Conservation (phyloP, 2,113 vertebrate genomes). For the Rissa tridactyla region DNA sequence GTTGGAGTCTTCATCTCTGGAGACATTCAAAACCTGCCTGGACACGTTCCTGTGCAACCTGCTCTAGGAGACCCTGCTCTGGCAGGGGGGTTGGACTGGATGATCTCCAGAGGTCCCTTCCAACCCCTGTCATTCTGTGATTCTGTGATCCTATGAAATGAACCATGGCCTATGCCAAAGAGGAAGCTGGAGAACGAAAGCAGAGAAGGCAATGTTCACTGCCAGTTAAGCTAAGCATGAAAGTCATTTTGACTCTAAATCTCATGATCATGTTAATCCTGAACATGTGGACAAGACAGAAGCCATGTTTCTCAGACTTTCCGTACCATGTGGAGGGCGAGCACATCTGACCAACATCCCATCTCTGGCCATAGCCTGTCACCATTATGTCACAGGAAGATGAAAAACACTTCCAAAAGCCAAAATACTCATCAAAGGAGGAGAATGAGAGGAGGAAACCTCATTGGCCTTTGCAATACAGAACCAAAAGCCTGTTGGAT, state of each 20-base stretch:
- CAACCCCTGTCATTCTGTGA: too few relatives aligned
- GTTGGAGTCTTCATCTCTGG: too few relatives aligned
- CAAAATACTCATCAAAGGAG: not conserved
- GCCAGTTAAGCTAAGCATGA: not conserved
- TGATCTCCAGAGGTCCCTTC: too few relatives aligned
- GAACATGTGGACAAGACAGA: not conserved
- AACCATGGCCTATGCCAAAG: not conserved
- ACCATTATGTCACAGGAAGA: not conserved
- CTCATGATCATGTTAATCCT: not conserved
- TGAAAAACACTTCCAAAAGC: not conserved
- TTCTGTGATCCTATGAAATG: not conserved
- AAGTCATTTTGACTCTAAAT: not conserved
- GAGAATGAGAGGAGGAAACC: not conserved
- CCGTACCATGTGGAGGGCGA: not conserved
- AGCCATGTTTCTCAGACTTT: not conserved
- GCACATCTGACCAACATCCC: not conserved
- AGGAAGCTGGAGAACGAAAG: not conserved
- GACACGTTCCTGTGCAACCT: too few relatives aligned
- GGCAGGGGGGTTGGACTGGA: too few relatives aligned
- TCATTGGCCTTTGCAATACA: not conserved
- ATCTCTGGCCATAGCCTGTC: not conserved
- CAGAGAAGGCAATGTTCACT: not conserved
- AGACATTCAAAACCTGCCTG: too few relatives aligned
- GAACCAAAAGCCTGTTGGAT: not conserved
- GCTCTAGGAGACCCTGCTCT: too few relatives aligned